phyloP scores from a whole-genome alignment of 2,797 vertebrate species.

The Phylloscopus collybita region DNA sequence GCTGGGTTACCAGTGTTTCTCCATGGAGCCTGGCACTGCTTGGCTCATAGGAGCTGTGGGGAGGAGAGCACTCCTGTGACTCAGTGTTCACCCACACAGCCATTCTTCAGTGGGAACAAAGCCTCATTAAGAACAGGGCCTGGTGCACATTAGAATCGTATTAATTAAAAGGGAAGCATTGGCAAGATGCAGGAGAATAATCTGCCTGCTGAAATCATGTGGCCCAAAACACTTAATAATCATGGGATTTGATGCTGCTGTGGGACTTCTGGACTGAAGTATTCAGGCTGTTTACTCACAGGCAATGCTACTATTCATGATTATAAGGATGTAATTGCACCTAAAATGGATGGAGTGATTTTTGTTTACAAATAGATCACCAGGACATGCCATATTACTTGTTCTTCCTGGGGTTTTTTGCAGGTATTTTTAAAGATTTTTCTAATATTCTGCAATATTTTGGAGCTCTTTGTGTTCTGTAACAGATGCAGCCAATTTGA shows the following conservation, averaged over 20 bases:
- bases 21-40: background rate
- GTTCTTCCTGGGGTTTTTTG: accelerated
- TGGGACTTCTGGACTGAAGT: background rate
- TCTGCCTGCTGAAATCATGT: background rate
- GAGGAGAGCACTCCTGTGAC: background rate
- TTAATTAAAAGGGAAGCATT: background rate
- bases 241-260: background rate
- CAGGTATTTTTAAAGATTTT: background rate
- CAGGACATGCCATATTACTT: background rate
- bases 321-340: background rate
- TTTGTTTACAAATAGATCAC: background rate
- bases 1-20: background rate
- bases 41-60: background rate
- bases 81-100: background rate
- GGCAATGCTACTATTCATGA: background rate
- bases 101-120: background rate
- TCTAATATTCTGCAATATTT: background rate
- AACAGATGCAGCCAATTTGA: conserved; percentile 51
- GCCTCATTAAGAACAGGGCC: background rate
- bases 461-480: background rate
- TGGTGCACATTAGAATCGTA: background rate
- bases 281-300: background rate
- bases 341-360: background rate
- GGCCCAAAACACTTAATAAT: background rate
- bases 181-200: background rate